Evolutionary conservation across 1,140 invertebrate genomes (phyloP), one percentile per base, ranked within the genome.

Genomic region (Aricia agestis): DNA sequence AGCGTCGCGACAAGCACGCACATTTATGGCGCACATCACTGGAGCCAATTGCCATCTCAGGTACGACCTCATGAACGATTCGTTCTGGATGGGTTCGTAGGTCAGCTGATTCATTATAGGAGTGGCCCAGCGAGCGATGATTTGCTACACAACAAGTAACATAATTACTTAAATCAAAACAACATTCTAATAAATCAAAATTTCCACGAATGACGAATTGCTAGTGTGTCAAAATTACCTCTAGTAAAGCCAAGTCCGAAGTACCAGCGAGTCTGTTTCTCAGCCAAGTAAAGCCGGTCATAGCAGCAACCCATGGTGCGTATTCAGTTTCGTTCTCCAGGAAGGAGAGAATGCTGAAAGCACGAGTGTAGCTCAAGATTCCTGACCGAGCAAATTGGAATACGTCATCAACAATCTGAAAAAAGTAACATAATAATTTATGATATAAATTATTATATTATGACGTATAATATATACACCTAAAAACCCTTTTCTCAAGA

Each of bases 351-450:
- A 95, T 87, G 4, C 93, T 89, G 5, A 96, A 81, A 2, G 94
- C 93, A 66, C 89, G 86, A 1, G 78, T 78, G 71, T 95, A 94
- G 2, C 78, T 73, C 73, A 93, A 86, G 2, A 88, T 36, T 18
- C 89, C 89, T 70, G 92, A 86, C 42, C 93, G 87, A 11, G 93
- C 93, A 71, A 93, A 89, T 84, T 95, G 95, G 74, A 97, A 94
- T 3, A 95, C 92, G 90, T 98, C 97, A 77, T 97, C 95, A 0
- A 98, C 92, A 31, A 97, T 92, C 88, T 91, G 68, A 17, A 81
- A 80, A 15, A 25, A 36, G 0, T 9, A 6, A 36, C 36, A 36
- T 36, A 36, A 36, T 6, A 36, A 36, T 36, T 7, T 36, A 25
- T 25, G 25, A 25, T 25, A 25, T 25, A 25, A 25, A 25, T 25